Conservation (phyloP, 2,888 invertebrate species). For the Mallateleia sp. region DNA sequence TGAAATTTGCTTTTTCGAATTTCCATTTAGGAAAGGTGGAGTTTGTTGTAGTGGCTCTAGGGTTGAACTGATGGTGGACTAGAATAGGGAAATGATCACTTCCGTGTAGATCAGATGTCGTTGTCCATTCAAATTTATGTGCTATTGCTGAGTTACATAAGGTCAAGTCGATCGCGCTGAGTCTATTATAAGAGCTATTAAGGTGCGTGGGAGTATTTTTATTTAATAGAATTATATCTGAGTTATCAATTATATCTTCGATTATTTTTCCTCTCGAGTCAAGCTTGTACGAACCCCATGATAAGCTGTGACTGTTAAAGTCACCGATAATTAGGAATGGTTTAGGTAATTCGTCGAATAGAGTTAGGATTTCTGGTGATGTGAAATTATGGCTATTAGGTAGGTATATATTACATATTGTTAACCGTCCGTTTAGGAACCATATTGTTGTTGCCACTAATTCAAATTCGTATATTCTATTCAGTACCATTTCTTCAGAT, state of each 20-base stretch:
- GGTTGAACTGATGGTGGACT: conserved; percentile 8
- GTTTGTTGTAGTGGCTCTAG: background rate
- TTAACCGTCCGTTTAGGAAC: background rate
- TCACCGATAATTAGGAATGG: conserved; percentile 77
- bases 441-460: conserved; percentile 20
- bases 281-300: conserved; percentile 70
- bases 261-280: conserved; percentile 77
- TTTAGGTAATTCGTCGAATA: conserved; percentile 49
- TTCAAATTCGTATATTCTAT: conserved; percentile 60
- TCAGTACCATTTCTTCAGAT: conserved; percentile 47
- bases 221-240: conserved; percentile 63
- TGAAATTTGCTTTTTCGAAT: conserved; percentile 60
- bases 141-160: conserved; percentile 41
- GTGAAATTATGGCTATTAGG: conserved; percentile 31
- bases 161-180: conserved; percentile 70
- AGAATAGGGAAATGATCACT: conserved; percentile 73
- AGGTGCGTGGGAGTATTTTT: conserved; percentile 60
- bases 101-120: conserved; percentile 35
- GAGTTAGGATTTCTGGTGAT: background rate
- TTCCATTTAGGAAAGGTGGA: conserved; percentile 62
- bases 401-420: conserved; percentile 18
- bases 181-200: conserved; percentile 62
- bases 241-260: conserved; percentile 59
- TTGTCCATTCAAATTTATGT: conserved; percentile 50
- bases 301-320: conserved; percentile 75